These are phyloP conservation scores for Ophthalmolycus amberensis DNA, from an alignment of 2,113 vertebrate species.

Conservation along the genomic window DNA sequence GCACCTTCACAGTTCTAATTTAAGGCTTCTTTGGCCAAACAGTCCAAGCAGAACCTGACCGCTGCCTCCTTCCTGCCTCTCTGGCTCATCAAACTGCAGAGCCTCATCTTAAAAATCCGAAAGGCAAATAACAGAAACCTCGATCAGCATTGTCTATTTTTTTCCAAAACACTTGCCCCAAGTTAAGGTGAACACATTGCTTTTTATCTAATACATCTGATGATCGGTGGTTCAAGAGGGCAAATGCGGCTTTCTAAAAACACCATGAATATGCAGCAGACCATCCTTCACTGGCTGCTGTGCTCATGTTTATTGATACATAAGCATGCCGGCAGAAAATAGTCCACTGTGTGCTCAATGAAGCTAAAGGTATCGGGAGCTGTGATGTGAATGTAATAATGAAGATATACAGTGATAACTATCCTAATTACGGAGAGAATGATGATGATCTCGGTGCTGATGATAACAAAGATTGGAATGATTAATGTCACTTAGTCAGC, in stretches of 20 bases:
- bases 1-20: conserved; percentile 63
- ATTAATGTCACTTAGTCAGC: conserved; percentile 42
- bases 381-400: conserved; percentile 32
- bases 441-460: conserved; percentile 41
- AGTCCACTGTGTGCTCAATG: neutral
- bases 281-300: conserved; percentile 5
- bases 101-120: conserved; percentile 41
- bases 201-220: conserved; percentile 2
- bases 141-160: conserved; percentile 29
- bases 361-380: conserved; percentile 26
- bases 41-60: conserved; percentile 42
- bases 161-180: conserved; percentile 15
- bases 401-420: conserved; percentile 51
- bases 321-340: conserved; percentile 4
- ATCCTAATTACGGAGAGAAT: conserved; percentile 42
- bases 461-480: conserved; percentile 46
- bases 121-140: conserved; percentile 34
- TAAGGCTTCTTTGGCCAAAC: conserved; percentile 63
- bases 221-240: conserved; percentile 21
- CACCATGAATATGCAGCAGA: conserved; percentile 37
- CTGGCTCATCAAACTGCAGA: conserved; percentile 10
- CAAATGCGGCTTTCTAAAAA: conserved; percentile 31
- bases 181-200: conserved; percentile 16
- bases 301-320: conserved; percentile 60
- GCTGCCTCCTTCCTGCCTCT: conserved; percentile 17